Evolutionary conservation across 1,140 invertebrate species (phyloP).

Genomic region (Neotoxoptera formosana): DNA sequence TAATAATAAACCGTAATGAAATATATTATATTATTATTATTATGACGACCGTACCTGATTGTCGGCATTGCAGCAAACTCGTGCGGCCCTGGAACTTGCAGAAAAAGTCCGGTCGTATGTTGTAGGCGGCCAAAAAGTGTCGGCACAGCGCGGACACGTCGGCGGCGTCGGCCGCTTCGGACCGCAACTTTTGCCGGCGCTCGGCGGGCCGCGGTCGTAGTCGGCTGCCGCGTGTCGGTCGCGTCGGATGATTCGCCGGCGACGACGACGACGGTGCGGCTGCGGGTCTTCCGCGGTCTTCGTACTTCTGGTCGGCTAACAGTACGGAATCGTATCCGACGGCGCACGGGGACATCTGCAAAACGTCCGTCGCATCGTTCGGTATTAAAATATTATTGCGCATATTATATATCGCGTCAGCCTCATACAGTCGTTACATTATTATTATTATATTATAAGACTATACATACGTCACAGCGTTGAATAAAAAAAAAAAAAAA

Average conservation of each 20-base stretch:
- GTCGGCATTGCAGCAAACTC: background rate
- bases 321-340: conserved; percentile 27
- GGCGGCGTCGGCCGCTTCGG: background rate
- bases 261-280: background rate
- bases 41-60: background rate
- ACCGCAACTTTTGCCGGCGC: background rate
- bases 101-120: conserved; percentile 55
- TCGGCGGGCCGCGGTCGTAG: background rate
- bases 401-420: too few species aligned
- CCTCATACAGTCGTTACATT: too few species aligned
- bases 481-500: background rate
- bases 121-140: conserved; percentile 47
- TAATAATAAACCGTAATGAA: too few species aligned
- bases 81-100: conserved; percentile 32
- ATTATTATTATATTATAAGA: too few species aligned
- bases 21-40: background rate
- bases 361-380: background rate
- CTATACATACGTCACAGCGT: too few species aligned
- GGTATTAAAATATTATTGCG: background rate
- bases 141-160: conserved; percentile 44
- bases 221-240: background rate
- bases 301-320: conserved; percentile 53
- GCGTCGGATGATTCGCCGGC: background rate
- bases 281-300: conserved; percentile 2
- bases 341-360: conserved; percentile 42